Base-by-base conservation (phyloP, 30 jellyfish, hydroid and myxozoan genomes). In the Hydractinia symbiolongicarpus region DNA sequence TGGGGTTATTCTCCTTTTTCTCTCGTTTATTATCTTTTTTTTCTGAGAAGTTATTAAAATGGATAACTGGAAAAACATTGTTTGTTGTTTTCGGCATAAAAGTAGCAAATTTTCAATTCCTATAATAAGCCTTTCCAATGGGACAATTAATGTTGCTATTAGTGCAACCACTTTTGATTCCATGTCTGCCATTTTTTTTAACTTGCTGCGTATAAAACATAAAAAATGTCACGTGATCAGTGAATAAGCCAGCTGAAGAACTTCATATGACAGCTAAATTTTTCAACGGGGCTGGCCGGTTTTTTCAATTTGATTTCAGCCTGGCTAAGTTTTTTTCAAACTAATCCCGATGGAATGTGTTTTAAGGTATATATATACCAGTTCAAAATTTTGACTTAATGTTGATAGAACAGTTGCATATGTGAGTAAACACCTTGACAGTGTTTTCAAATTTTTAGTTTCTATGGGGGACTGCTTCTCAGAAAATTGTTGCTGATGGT, bases 181-280 rank as follows among this genome's bases (percentile, higher is more conserved):
- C 60, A 30, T 78, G 40, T 70, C 79, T 74, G 88, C 88, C 84
- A 86, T 86, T 40, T 67, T 64, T 13, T 76, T 55, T 55, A n/a
- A 50, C 55, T 62, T 67, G 78, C 61, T 83, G 7, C 40, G 50
- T 51, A 5, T 3, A 54, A 8, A 50, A 16, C 77, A 53, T 77
- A 70, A 78, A 64, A 4, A 64, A 64, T n/a, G 19, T 6, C 19
- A n/a, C 7, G 40, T 64, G 74, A 64, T 64, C 74, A 72, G 78
- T 44, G 81, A 69, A 82, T 54, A 78, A 49, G 88, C 94, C 84
- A 84, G 94, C 94, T 85, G 88, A 75, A 85, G 69, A 85, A 66
- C 61, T 82, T 69, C 94, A 78, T 78, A 75, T 78, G 64, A 85
- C 71, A 84, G 79, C 68, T 40, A 54, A 44, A 16, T 30, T 76